Evolutionary conservation across 2,797 vertebrate species (phyloP), one percentile per base, ranked within the genome.

Genomic region (Eutrigla gurnardus): DNA sequence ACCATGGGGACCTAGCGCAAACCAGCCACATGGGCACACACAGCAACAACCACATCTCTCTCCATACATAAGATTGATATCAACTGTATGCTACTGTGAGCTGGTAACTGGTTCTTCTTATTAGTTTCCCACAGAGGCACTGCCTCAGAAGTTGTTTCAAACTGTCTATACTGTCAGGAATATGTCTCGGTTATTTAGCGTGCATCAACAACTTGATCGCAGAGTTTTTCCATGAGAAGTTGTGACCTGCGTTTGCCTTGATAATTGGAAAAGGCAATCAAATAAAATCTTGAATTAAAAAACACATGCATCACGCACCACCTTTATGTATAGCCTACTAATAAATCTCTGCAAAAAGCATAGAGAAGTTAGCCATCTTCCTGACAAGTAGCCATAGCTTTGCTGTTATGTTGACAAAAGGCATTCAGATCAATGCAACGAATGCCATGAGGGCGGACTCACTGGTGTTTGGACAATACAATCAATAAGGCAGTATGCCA

Each of bases 1-100:
- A 91, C 86, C 89, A 82, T 73, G 87, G 75, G 84, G 84, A 86
- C 83, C 71, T 83, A 65, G 65, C 36, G 46, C 75, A 79, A 69
- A 83, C 60, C 71, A 81, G 84, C 77, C 62, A 8, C 70, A 88
- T 39, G 2, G 62, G 63, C 74, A 71, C 62, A 78, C 64, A 50
- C 60, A 53, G 64, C 78, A 68, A 70, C 76, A 73, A 73, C 74
- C 36, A 68, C 68, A 61, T 82, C 81, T 64, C 55, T 63, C 70
- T 82, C 52, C 70, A 70, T 73, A 75, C 10, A 0, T 2, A 62
- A 76, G 55, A 75, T 17, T 73, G 62, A 71, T 65, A 77, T 73
- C 45, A 80, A 68, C 37, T 70, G 36, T 50, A 77, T 55, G 25
- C 70, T 65, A 68, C 78, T 42, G 42, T 43, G 42, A 85, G 67